Base-by-base conservation (phyloP, 2,797 vertebrate genomes). In the Nasua narica region DNA sequence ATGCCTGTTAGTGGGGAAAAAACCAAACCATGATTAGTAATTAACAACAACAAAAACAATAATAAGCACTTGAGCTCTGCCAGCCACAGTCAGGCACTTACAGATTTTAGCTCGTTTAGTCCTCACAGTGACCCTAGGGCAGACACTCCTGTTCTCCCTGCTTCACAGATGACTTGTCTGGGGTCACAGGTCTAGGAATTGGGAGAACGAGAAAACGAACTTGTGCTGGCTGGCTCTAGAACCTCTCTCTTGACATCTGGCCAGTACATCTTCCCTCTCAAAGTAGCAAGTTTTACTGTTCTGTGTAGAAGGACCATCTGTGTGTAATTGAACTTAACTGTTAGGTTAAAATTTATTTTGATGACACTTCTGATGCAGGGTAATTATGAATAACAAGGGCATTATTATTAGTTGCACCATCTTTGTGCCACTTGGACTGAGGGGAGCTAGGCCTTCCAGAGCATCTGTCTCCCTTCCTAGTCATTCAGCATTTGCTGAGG, bases 271-370 rank as follows among this genome's bases (percentile, higher is more conserved):
- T 15, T 35, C 14, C 48, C 23, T 72, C 76, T 82, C 48, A 77
- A 52, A 65, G 21, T 32, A 84, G 25, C 69, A 14, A 52, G 23
- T 67, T 77, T 62, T 62, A 37, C 35, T 87, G 0, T 77, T 56
- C 32, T 48, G 16, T 84, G 65, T 27, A 13, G 19, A 21, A n/a
- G 23, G 48, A 48, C 58, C 32, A 29, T 50, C 52, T 83, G 0
- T 77, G 82, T 88, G 43, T 94, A n/a, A 58, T 88, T 79, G 83
- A 79, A 46, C 67, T 87, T 83, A 91, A 54, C 18, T 74, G 32
- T 92, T 70, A 79, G n/a, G n/a, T 88, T 85, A 92, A 87, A 77
- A 27, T 87, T 65, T 67, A 85, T 84, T 87, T 90, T 77, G 58
- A 35, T 82, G 37, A 82, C 62, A 46, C 27, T 90, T 79, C 32